A percentile compares a stretch with the other conserved stretches of the same genome.
These are phyloP conservation scores for Hippolais icterina DNA, from an alignment of 2,113 vertebrate species.

Conservation along the genomic window DNA sequence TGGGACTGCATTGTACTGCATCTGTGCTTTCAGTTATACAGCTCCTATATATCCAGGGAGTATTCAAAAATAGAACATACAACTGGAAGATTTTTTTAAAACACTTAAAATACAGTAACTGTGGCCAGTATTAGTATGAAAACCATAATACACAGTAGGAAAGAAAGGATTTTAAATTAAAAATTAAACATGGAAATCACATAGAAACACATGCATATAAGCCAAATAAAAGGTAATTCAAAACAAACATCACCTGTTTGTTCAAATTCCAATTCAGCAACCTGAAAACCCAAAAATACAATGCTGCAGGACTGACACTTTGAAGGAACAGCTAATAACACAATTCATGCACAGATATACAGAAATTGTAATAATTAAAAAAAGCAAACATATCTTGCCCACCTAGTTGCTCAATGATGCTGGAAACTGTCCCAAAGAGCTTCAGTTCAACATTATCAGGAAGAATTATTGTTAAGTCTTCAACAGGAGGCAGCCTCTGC, in stretches of 20 bases:
- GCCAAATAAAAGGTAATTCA: not conserved
- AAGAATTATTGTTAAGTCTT: conserved; percentile 79
- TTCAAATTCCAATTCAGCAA: not conserved
- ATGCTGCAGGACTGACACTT: not conserved
- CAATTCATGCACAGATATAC: not conserved
- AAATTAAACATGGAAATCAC: not conserved
- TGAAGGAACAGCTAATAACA: not conserved
- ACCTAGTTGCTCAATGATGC: conserved; percentile 88
- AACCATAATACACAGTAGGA: not conserved
- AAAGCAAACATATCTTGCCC: conserved; percentile 18
- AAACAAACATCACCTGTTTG: not conserved
- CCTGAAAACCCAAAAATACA: not conserved
- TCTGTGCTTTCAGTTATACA: not conserved
- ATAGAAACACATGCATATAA: not conserved
- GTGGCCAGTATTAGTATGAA: not conserved
- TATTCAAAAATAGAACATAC: not conserved
- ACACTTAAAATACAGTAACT: not conserved
- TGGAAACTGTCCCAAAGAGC: conserved; percentile 84
- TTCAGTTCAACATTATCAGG: conserved; percentile 83
- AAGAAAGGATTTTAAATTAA: not conserved
- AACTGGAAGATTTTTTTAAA: not conserved
- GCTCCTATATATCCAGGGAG: not conserved
- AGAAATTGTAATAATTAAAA: not conserved
- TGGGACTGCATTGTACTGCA: not conserved
- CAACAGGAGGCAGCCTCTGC: conserved; percentile 85